phyloP scores from a whole-genome alignment of 2,888 invertebrate genomes.

The Rhaphigaster nebulosa region DNA sequence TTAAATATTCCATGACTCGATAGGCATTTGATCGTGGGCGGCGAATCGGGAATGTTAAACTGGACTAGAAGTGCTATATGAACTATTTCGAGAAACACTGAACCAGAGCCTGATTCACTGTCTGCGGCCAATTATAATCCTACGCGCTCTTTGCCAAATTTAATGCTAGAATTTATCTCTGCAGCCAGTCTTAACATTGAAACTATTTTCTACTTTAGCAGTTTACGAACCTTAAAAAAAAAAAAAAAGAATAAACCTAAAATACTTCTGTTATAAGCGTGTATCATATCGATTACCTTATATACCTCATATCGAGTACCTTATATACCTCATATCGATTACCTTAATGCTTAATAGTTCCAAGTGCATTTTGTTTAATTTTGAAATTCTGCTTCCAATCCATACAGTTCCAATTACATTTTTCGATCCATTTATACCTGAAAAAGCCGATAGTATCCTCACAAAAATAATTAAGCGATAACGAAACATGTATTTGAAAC shows the following conservation, averaged over 20 bases:
- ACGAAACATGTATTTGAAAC: too few relatives aligned
- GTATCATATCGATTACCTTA: too few relatives aligned
- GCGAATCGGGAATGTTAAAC: neutral
- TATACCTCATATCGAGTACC: too few relatives aligned
- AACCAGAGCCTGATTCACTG: neutral
- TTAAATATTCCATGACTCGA: neutral
- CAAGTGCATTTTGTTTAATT: too few relatives aligned
- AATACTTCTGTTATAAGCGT: too few relatives aligned
- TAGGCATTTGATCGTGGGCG: neutral
- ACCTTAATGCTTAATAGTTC: too few relatives aligned
- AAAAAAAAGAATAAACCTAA: neutral
- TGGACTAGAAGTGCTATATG: neutral
- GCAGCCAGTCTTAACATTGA: neutral
- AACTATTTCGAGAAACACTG: conserved; percentile 36
- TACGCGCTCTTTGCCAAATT: neutral
- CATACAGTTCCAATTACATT: too few relatives aligned
- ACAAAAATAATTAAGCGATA: too few relatives aligned
- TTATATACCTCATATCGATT: too few relatives aligned
- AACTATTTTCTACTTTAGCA: neutral
- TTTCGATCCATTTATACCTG: too few relatives aligned
- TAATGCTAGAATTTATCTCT: conserved; percentile 7
- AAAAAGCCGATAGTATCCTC: too few relatives aligned
- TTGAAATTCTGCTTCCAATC: too few relatives aligned
- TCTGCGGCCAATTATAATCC: conserved; percentile 27
- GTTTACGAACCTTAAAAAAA: neutral